These are phyloP conservation scores for Spilogale gracilis DNA, from an alignment of 2,113 vertebrate species.

Conservation along the genomic window DNA sequence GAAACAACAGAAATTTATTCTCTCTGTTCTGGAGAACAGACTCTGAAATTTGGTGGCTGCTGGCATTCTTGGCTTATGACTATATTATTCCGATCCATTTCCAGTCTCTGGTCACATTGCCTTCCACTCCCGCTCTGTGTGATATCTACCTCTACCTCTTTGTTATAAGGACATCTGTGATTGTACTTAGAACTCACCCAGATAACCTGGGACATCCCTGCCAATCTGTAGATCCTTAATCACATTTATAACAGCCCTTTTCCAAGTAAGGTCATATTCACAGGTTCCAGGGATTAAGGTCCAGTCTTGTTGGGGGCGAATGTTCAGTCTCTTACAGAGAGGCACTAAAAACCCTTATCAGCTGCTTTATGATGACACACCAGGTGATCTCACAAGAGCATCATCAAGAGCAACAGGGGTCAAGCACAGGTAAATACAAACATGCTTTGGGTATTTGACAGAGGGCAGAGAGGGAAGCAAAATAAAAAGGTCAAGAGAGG, in stretches of 20 bases:
- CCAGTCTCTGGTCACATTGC: neutral
- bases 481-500: neutral
- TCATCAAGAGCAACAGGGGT: neutral
- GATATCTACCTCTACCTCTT: neutral
- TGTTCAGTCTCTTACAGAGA: neutral
- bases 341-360: neutral
- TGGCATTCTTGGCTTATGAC: neutral
- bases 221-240: neutral
- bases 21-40: neutral
- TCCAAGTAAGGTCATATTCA: neutral
- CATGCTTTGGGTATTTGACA: neutral
- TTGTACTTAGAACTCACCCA: neutral
- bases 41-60: neutral
- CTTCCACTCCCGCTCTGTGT: neutral
- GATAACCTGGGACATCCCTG: neutral
- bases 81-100: neutral
- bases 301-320: neutral
- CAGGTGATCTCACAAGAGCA: neutral
- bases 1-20: conserved; percentile 6
- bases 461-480: neutral
- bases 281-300: neutral
- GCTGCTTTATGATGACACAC: neutral
- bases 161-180: neutral
- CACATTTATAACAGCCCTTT: neutral
- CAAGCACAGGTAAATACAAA: neutral